A percentile compares a stretch with the other conserved stretches of the same genome.
Evolutionary conservation across 2,113 vertebrate species (phyloP).

Genomic region (Brachyistius frenatus): DNA sequence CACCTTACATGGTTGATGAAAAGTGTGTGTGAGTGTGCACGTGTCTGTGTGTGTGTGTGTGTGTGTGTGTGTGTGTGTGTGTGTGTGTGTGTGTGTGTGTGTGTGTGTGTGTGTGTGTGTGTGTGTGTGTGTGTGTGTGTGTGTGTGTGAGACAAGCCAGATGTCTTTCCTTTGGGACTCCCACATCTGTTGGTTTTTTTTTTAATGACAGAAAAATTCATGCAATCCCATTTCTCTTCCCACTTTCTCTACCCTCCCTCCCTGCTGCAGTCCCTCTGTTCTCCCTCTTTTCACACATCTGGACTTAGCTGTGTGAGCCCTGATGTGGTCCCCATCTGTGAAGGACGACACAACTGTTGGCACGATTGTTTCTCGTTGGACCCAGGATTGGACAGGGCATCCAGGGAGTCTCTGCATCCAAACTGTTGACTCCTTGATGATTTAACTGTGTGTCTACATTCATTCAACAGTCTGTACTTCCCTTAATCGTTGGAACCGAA

Average conservation of each 20-base stretch:
- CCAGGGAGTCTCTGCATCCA: conserved; percentile 24
- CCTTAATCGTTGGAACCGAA: neutral
- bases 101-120: conserved; percentile 6
- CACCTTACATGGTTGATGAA: conserved; percentile 71
- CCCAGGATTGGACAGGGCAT: conserved; percentile 29
- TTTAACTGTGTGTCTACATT: conserved; percentile 19
- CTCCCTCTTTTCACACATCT: conserved; percentile 84
- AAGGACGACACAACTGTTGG: conserved; percentile 65
- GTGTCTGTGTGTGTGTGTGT: conserved; percentile 10
- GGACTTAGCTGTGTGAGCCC: conserved; percentile 77
- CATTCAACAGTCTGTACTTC: neutral
- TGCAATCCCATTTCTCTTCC: conserved; percentile 83
- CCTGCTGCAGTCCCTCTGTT: conserved; percentile 67
- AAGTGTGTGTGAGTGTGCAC: conserved; percentile 39
- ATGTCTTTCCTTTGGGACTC: conserved; percentile 92
- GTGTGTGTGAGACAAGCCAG: conserved; percentile 77
- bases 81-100: conserved; percentile 33
- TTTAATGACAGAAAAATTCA: conserved; percentile 92
- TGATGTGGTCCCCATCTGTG: conserved; percentile 82
- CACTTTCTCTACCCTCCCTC: conserved; percentile 56
- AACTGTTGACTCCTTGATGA: conserved; percentile 15
- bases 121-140: conserved; percentile 20
- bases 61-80: conserved; percentile 25
- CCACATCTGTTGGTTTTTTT: conserved; percentile 91
- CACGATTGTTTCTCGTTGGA: conserved; percentile 29